A percentile compares a stretch with the other conserved stretches of the same genome.
Conservation (phyloP, 2,888 invertebrate species). For the Malachius bipustulatus region DNA sequence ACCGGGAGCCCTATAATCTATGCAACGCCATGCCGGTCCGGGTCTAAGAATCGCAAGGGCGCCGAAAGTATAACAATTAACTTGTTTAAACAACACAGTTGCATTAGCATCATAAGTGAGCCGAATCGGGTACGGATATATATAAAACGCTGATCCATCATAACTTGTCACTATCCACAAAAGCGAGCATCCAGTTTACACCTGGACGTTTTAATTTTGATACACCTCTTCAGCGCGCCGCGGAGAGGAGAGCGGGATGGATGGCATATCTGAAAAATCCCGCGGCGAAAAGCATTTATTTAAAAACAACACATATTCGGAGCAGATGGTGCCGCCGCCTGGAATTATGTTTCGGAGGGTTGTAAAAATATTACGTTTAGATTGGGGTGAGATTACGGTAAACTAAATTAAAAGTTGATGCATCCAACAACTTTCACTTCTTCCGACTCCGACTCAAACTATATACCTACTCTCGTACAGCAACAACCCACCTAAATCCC, state of each 20-base stretch:
- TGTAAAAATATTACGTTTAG: conserved; percentile 24
- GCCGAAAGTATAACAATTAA: conserved; percentile 34
- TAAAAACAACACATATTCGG: conserved; percentile 29
- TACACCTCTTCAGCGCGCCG: no score
- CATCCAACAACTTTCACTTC: conserved; percentile 7
- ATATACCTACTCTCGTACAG: no score
- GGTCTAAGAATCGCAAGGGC: no score
- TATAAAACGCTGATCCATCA: conserved; percentile 32
- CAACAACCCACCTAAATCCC: no score
- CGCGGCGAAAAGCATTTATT: conserved; percentile 29
- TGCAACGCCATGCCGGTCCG: no score
- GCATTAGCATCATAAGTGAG: conserved; percentile 33
- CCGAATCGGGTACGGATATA: no score
- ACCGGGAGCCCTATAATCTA: no score
- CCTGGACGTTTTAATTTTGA: conserved; percentile 29
- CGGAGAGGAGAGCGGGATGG: no score
- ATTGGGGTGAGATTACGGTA: conserved; percentile 23
- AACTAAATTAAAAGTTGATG: conserved; percentile 26
- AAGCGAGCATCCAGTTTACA: conserved; percentile 23
- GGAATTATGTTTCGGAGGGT: conserved; percentile 22
- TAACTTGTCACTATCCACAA: conserved; percentile 31
- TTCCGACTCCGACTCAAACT: no score
- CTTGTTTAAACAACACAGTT: conserved; percentile 35
- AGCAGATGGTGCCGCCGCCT: conserved; percentile 33
- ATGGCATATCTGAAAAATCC: conserved; percentile 29